These are phyloP conservation scores for Hirundo rustica DNA, from an alignment of 2,797 vertebrate species.

Conservation along the genomic window DNA sequence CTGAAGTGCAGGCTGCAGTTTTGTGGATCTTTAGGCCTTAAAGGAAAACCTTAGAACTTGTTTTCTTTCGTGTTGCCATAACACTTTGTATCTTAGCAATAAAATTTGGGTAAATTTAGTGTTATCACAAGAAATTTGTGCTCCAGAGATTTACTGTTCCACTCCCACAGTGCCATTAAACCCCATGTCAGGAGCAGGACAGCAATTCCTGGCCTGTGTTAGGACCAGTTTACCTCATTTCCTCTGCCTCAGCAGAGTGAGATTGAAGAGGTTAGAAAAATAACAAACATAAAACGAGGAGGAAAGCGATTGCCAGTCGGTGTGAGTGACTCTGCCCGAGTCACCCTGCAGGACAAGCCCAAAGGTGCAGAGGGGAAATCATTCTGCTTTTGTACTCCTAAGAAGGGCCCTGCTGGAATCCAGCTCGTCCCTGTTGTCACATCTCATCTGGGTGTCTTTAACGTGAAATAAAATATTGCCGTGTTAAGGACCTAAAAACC, in stretches of 20 bases:
- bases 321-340: not conserved
- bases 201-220: conserved; percentile 36
- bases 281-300: conserved; percentile 44
- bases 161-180: conserved; percentile 42
- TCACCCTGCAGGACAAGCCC: not conserved
- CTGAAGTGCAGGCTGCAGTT: not conserved
- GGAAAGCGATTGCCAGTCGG: not conserved
- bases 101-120: conserved; percentile 42
- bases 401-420: not conserved
- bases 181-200: not conserved
- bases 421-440: not conserved
- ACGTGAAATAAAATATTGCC: not conserved
- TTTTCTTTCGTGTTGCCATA: conserved; percentile 62
- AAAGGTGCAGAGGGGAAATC: not conserved
- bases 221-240: conserved; percentile 58
- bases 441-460: conserved; percentile 15
- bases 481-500: not conserved
- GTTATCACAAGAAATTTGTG: conserved; percentile 51
- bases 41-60: conserved; percentile 57
- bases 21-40: not conserved
- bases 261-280: conserved; percentile 64
- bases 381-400: not conserved
- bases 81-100: conserved; percentile 63
- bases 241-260: conserved; percentile 40
- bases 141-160: conserved; percentile 46